Base-by-base conservation (phyloP, 2,113 vertebrate species). In the Thinocorus orbignyianus region DNA sequence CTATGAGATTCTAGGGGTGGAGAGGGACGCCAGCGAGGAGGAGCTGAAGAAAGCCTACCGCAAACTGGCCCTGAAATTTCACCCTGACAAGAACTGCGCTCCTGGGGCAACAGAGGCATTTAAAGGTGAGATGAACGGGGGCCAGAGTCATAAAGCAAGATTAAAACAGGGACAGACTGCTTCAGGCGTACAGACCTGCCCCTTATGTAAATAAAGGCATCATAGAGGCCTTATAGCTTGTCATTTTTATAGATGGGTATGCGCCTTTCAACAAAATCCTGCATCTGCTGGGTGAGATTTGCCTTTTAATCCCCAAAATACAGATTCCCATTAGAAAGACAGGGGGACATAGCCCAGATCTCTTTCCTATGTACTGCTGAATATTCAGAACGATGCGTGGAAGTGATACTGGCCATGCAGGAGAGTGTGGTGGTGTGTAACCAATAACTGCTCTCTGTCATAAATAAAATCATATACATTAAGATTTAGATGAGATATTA, bases 101-200 rank as follows among this genome's bases (percentile, higher is more conserved):
- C 99, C 99, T 22, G 99, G 99, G 73, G 99, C 99, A 30, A 99
- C 99, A 10, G 99, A 99, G 37, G 99, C 99, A 48, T 99, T 99
- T 93, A 99, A 99, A 99, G 99, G 99, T 99, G 91, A 73, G 90
- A n/a, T 1, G 60, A 39, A 25, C 37, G 69, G 35, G 13, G 54
- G 11, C n/a, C 3, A 4, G 5, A 33, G 37, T 6, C 9, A 2
- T 9, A 3, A 16, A 4, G 37, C 24, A 3, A 5, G 35, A 4
- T 7, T 8, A 2, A 37, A 49, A 25, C 1, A 22, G 23, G 25
- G 44, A 9, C 17, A 23, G 64, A 1, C 39, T 16, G 39, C 58
- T 51, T 35, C n/a, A 22, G 17, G 9, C 8, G 24, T 26, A 4
- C n/a, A 8, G 20, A 18, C 33, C 16, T 71, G 44, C 8, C 0